Percentiles rank a stretch among this genome's conserved stretches.
Evolutionary conservation across 64 coral and sea anemone genomes (phyloP).

Genomic region (Montipora capricornis): DNA sequence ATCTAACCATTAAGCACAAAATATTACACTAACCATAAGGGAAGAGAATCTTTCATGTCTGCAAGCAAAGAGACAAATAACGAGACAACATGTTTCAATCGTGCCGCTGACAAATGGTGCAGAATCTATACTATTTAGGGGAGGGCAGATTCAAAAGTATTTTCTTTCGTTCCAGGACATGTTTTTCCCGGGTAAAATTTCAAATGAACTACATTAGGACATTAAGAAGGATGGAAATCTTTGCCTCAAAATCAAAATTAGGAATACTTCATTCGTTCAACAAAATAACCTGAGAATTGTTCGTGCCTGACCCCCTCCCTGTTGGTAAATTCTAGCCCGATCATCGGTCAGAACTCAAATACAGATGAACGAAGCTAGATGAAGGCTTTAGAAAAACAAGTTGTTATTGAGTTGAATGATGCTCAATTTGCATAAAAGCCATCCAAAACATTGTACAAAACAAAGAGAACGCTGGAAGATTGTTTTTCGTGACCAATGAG

Average conservation of each 20-base stretch:
- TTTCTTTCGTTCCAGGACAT: too few relatives aligned
- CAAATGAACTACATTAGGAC: too few relatives aligned
- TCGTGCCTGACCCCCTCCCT: background rate
- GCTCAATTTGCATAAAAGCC: constrained; percentile 15
- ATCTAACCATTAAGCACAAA: constrained; percentile 16
- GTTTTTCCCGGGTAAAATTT: too few relatives aligned
- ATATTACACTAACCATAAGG: constrained; percentile 31
- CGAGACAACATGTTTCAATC: too few relatives aligned
- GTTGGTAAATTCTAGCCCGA: background rate
- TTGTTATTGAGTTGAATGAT: background rate
- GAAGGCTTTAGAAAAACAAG: background rate
- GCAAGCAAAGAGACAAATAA: background rate
- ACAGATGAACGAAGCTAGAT: too few relatives aligned
- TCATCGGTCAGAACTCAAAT: too few relatives aligned
- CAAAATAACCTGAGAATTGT: background rate
- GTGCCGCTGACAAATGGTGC: too few relatives aligned
- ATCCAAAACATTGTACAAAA: background rate
- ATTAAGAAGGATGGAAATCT: too few relatives aligned
- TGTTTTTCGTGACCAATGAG: constrained; percentile 47
- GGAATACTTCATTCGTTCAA: background rate
- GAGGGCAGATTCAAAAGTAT: too few relatives aligned
- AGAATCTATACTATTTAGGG: too few relatives aligned
- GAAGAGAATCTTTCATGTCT: background rate
- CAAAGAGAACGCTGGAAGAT: constrained; percentile 7
- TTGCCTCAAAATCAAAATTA: background rate